Evolutionary conservation across 2,797 vertebrate species (phyloP), one percentile per base, ranked within the genome.

Genomic region (Lophotriccus pileatus): DNA sequence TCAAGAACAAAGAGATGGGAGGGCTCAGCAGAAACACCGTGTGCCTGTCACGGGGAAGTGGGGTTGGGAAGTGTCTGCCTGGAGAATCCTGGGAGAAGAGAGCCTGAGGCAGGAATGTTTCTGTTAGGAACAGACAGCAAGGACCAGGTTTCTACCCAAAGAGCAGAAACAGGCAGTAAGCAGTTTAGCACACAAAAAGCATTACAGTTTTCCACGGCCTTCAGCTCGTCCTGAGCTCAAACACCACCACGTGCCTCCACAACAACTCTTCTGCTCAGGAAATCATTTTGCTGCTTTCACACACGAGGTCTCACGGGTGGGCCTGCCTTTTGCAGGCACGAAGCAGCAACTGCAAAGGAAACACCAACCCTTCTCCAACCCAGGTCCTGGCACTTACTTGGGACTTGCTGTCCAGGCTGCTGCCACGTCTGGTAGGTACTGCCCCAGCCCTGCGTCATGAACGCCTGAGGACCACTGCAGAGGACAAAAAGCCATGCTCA

Each of bases 391-490:
- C 73, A 98, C 99, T 99, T 97, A 99, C 99, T 98, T 98, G 99
- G 99, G 86, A 99, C 99, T 98, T 99, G 99, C 83, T 99, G 99
- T 85, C 98, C 97, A 93, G 99, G 99, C 93, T 99, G 98, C 97
- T 99, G 99, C 99, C 99, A 99, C 18, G 99, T 98, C 97, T 99
- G 99, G 98, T 99, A 99, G 93, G 99, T 98, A 77, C 98, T 99
- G 49, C 99, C 99, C 99, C 99, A 99, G 93, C 99, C 99, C 97
- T 99, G 99, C 2, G 99, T 98, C 99, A 99, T 98, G 96, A 99
- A 99, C 10, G 99, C 98, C 95, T 99, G 99, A 96, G 98, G 98
- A 67, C 99, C 99, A 79, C 99, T 99, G 95, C 13, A 92, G 94
- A 79, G 34, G 76, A 96, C 66, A 95, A 53, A 87, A 92, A 87